Conservation (phyloP, 1,140 invertebrate species). For the Potamilus streckersoni region DNA sequence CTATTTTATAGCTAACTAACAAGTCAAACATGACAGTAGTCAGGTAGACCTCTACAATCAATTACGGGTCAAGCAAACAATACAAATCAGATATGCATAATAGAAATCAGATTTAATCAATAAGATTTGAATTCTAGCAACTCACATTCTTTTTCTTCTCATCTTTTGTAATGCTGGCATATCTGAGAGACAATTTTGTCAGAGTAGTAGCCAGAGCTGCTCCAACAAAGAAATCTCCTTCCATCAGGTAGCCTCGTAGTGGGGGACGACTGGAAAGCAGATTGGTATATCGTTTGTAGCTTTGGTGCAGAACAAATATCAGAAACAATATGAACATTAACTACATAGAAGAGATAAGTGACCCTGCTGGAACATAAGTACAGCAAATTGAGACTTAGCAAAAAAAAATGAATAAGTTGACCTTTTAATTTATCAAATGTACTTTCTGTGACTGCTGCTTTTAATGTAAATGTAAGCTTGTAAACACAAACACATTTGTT, state of each 20-base stretch:
- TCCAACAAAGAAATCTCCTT: conserved; percentile 97
- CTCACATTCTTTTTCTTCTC: conserved; percentile 64
- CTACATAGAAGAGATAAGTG: not conserved
- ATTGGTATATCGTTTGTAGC: not conserved
- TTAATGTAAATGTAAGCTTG: too few species aligned
- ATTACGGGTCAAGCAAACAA: too few species aligned
- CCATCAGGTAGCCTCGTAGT: conserved; percentile 88
- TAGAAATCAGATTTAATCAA: not conserved
- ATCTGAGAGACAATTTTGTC: conserved; percentile 89
- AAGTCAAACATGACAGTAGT: too few species aligned
- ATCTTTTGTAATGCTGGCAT: conserved; percentile 68
- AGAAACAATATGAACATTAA: not conserved
- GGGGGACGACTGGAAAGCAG: conserved; percentile 74
- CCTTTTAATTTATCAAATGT: too few species aligned
- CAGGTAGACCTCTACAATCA: too few species aligned
- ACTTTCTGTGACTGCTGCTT: too few species aligned
- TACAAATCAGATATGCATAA: too few species aligned
- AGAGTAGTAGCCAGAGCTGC: conserved; percentile 91
- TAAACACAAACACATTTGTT: too few species aligned
- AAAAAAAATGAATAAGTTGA: too few species aligned
- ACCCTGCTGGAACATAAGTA: too few species aligned
- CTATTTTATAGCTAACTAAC: too few species aligned
- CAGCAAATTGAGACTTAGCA: too few species aligned
- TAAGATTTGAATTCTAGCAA: not conserved
- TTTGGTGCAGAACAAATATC: not conserved